Evolutionary conservation across 2,888 invertebrate genomes (phyloP), one percentile per base, ranked within the genome.

Genomic region (Craniophora ligustri): DNA sequence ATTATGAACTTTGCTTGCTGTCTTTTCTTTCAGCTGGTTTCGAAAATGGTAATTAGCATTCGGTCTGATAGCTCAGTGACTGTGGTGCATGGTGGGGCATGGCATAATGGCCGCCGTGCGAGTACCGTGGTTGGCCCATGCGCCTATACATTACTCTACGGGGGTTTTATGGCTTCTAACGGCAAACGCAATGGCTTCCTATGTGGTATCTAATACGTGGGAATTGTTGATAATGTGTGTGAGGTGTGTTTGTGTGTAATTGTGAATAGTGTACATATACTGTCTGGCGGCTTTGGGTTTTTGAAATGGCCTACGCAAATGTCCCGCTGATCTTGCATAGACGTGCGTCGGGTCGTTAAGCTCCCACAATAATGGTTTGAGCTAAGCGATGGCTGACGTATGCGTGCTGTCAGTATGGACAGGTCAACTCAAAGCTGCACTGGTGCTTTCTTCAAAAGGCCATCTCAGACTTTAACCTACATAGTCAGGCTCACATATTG

Each of bases 41-140:
- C 3, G 19, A 19, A 35, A 11, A 18, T 19, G 13, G 19, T 31
- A 41, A 60, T 60, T 61, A 61, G 21, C 32, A 42, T 61, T 28
- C 7, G 13, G 23, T 61, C 28, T 21, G 54, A 16, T 38, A 50
- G 6, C 28, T 28, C 5, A 14, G 14, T n/a, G 10, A 10, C 28
- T 28, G n/a, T 38, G 28, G 45, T 2, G 40, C 19, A 49, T 56
- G 14, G 62, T 56, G 40, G 48, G 56, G 34, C 16, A 13, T 16
- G 21, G 7, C 2, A 1, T 31, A 63, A 62, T 62, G 63, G 62
- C 57, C 23, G 57, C 23, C 5, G 11, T 15, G 8, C n/a, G 16
- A 46, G 21, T 10, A 46, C n/a, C 15, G 64, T 47, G 63, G 65
- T 63, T 63, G 63, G 63, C 40, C 47, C 46, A 30, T 31, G 28